Percentiles rank a stretch among this genome's conserved stretches.
Conservation (phyloP, 2,797 vertebrate genomes). For the Gobio occitaniae region DNA sequence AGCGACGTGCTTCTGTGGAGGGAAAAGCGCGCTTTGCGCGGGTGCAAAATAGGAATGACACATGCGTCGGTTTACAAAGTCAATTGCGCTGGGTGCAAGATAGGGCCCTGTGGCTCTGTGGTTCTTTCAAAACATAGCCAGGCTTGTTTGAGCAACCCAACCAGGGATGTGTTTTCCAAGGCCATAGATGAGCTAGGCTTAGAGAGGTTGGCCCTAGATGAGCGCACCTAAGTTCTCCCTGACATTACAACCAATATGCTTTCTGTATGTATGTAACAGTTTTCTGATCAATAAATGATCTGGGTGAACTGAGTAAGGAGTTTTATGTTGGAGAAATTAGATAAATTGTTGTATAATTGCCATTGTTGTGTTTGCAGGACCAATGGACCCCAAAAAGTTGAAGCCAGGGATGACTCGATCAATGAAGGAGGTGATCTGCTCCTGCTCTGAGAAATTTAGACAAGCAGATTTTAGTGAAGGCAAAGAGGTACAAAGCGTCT, state of each 20-base stretch:
- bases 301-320: neutral
- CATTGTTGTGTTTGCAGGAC: slow-evolving; percentile 69
- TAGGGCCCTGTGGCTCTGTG: too few species aligned
- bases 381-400: slow-evolving; percentile 72
- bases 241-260: neutral
- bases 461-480: slow-evolving; percentile 61
- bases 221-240: neutral
- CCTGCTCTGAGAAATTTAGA: slow-evolving; percentile 80
- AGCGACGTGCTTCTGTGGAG: too few species aligned
- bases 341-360: neutral
- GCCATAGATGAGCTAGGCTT: too few species aligned
- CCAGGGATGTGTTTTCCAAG: too few species aligned
- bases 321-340: neutral
- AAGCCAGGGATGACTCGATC: slow-evolving; percentile 79
- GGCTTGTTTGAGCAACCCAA: neutral
- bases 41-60: too few species aligned
- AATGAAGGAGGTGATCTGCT: slow-evolving; percentile 80
- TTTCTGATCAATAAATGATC: neutral
- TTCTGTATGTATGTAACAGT: neutral
- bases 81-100: too few species aligned
- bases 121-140: neutral
- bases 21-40: too few species aligned
- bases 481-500: slow-evolving; percentile 14
- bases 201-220: too few species aligned
- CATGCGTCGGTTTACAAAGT: too few species aligned